phyloP scores from a whole-genome alignment of 2,113 vertebrate species.

The Cyanistes caeruleus region DNA sequence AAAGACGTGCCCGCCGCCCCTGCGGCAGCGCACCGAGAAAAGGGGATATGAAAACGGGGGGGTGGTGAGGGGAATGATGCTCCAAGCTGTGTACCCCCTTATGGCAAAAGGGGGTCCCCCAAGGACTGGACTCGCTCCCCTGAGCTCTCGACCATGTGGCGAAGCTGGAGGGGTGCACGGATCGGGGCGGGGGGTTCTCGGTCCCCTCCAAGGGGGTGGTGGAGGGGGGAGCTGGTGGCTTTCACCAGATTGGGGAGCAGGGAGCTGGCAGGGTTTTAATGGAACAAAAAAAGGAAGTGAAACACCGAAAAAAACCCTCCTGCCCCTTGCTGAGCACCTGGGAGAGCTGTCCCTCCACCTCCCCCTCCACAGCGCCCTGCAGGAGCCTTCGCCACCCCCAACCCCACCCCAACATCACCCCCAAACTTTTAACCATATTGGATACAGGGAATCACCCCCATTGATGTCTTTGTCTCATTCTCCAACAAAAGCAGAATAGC shows the following conservation, averaged over 20 bases:
- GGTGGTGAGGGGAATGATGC: slow-evolving; percentile 10
- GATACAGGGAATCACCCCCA: slow-evolving; percentile 19
- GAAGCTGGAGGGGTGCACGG: neutral
- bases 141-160: rapidly evolving
- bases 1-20: slow-evolving; percentile 9
- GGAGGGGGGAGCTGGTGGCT: neutral
- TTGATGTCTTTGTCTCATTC: slow-evolving; percentile 34
- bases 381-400: neutral
- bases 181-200: neutral
- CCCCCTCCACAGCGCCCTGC: neutral
- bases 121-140: slow-evolving; percentile 11
- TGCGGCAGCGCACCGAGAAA: neutral
- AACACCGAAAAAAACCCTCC: neutral
- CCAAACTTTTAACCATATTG: slow-evolving; percentile 13
- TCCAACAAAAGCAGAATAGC: slow-evolving; percentile 37
- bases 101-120: neutral
- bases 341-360: neutral
- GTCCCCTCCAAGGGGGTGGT: neutral
- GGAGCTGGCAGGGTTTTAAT: neutral
- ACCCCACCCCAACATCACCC: neutral
- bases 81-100: slow-evolving; percentile 12
- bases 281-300: neutral
- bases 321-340: neutral
- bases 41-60: slow-evolving; percentile 44
- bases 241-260: neutral